A percentile compares a stretch with the other conserved stretches of the same genome.
Conservation (phyloP, 2,888 invertebrate genomes). For the Oxytorus armatus region DNA sequence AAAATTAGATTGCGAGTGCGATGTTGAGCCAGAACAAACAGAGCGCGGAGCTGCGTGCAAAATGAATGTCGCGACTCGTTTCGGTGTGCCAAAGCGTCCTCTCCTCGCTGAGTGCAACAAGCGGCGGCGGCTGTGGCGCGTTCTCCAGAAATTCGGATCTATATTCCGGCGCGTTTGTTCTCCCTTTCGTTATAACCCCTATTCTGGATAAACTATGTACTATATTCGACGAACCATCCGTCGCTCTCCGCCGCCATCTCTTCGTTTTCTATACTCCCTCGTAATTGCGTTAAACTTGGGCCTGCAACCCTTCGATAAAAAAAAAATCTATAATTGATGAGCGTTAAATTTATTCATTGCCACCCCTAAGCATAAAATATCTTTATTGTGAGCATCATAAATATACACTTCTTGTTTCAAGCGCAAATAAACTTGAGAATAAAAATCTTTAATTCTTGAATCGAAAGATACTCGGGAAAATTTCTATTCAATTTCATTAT, state of each 20-base stretch:
- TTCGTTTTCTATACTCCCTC: conserved; percentile 27
- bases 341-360: too few species aligned
- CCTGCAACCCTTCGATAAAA: background rate
- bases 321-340: too few species aligned
- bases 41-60: conserved; percentile 64
- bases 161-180: conserved; percentile 21
- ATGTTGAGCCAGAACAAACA: conserved; percentile 71
- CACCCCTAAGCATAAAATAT: too few species aligned
- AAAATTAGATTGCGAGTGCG: conserved; percentile 81
- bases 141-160: conserved; percentile 34
- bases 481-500: too few species aligned
- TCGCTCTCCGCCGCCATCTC: background rate
- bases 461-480: too few species aligned
- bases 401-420: too few species aligned
- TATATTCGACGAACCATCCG: conserved; percentile 42
- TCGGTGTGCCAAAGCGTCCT: conserved; percentile 59
- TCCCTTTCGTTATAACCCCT: conserved; percentile 3
- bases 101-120: conserved; percentile 62
- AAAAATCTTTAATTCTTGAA: too few species aligned
- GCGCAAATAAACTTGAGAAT: too few species aligned
- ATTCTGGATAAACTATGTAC: conserved; percentile 14
- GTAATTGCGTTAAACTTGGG: conserved; percentile 23
- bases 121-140: too few species aligned
- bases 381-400: too few species aligned
- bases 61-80: conserved; percentile 66